These are phyloP conservation scores for Liodrosophila aerea DNA, from an alignment of 2,888 invertebrate species.

Conservation along the genomic window DNA sequence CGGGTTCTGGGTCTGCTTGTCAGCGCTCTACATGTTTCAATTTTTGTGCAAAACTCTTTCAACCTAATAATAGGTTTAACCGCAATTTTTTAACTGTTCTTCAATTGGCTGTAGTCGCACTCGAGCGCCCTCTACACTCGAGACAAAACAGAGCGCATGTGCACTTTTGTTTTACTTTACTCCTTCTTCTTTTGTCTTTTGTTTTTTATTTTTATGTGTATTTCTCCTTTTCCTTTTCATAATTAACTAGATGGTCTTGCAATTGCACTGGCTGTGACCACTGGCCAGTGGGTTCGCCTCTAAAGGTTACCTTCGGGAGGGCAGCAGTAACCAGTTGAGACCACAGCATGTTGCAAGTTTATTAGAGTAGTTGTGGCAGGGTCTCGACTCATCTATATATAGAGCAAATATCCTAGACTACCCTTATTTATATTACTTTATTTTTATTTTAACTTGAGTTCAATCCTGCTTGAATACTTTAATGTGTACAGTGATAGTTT, in stretches of 20 bases:
- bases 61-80: constrained; percentile 76
- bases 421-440: too few relatives aligned
- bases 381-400: too few relatives aligned
- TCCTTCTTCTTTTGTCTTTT: too few relatives aligned
- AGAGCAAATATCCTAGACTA: too few relatives aligned
- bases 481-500: too few relatives aligned
- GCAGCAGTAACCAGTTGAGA: neutral
- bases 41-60: constrained; percentile 60
- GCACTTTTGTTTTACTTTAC: constrained; percentile 55
- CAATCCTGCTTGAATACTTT: too few relatives aligned
- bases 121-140: constrained; percentile 1
- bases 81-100: constrained; percentile 73
- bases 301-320: neutral
- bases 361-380: too few relatives aligned
- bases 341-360: constrained; percentile 3
- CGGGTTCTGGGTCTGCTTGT: constrained; percentile 30
- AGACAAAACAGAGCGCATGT: constrained; percentile 57
- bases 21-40: constrained; percentile 61
- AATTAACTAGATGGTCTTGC: constrained; percentile 73
- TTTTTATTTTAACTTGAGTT: too few relatives aligned
- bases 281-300: constrained; percentile 22
- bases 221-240: constrained; percentile 42
- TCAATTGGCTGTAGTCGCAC: constrained; percentile 58
- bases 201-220: too few relatives aligned
- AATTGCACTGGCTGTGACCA: constrained; percentile 40